A percentile compares a stretch with the other conserved stretches of the same genome.
Evolutionary conservation across 2,797 vertebrate species (phyloP).

Genomic region (Pipistrellus pygmaeus): DNA sequence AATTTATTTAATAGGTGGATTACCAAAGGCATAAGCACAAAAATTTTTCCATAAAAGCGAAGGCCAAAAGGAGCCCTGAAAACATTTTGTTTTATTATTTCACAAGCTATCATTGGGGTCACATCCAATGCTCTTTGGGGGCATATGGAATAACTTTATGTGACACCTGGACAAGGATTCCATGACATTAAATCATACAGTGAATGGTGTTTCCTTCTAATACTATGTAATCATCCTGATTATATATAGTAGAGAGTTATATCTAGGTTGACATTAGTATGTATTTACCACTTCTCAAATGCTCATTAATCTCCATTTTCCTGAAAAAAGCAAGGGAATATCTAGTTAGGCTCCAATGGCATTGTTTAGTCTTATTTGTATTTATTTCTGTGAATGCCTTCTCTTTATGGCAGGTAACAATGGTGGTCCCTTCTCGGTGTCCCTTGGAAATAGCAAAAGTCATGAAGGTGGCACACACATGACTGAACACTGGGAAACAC

Average conservation of each 20-base stretch:
- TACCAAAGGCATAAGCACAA: not conserved
- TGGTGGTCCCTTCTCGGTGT: not conserved
- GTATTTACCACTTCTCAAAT: not conserved
- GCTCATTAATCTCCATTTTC: not conserved
- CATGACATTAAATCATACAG: not conserved
- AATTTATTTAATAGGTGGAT: not conserved
- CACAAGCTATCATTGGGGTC: not conserved
- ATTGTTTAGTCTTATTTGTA: not conserved
- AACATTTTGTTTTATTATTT: not conserved
- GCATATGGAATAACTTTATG: not conserved
- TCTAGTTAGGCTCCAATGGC: not conserved
- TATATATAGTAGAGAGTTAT: not conserved
- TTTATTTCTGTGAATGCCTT: not conserved
- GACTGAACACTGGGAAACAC: not conserved
- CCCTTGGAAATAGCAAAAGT: not conserved
- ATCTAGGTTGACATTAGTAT: not conserved
- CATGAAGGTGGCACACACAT: not conserved
- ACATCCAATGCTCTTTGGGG: not conserved
- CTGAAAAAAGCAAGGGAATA: not conserved
- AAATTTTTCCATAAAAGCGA: not conserved
- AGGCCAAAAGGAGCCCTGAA: not conserved
- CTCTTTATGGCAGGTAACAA: not conserved
- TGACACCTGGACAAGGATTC: not conserved
- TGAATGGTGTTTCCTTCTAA: not conserved
- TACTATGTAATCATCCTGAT: not conserved